A percentile compares a stretch with the other conserved stretches of the same genome.
phyloP scores from a whole-genome alignment of 2,888 invertebrate genomes.

The Mechanitis mazaeus region DNA sequence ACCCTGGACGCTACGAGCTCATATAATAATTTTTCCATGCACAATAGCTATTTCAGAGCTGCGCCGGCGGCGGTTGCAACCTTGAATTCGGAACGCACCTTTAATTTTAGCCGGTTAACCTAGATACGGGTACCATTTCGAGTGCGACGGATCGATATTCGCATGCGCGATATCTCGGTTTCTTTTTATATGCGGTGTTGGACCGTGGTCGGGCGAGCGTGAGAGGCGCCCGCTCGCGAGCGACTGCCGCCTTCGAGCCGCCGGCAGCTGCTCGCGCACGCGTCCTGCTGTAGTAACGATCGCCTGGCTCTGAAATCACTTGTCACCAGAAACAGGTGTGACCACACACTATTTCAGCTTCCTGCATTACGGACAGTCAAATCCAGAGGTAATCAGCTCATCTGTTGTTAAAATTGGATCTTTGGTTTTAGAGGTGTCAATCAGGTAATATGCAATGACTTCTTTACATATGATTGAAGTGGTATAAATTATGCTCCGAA shows the following conservation, averaged over 20 bases:
- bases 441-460: background rate
- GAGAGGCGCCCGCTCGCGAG: constrained; percentile 45
- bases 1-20: constrained; percentile 47
- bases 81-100: constrained; percentile 74
- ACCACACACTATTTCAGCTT: constrained; percentile 9
- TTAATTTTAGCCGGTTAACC: constrained; percentile 76
- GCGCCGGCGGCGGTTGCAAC: constrained; percentile 69
- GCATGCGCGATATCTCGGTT: constrained; percentile 62
- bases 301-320: constrained; percentile 31
- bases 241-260: constrained; percentile 43
- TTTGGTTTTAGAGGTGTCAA: background rate
- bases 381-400: background rate
- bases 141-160: constrained; percentile 64
- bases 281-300: constrained; percentile 37
- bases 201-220: constrained; percentile 47
- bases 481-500: no score
- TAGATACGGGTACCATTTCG: constrained; percentile 69
- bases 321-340: constrained; percentile 42
- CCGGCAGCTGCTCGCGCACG: constrained; percentile 33
- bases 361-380: background rate
- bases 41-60: constrained; percentile 65
- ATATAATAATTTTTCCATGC: constrained; percentile 61
- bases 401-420: background rate
- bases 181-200: constrained; percentile 53
- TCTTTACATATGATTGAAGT: no score